Conservation (phyloP, 2,797 vertebrate genomes). For the Falco berigora region DNA sequence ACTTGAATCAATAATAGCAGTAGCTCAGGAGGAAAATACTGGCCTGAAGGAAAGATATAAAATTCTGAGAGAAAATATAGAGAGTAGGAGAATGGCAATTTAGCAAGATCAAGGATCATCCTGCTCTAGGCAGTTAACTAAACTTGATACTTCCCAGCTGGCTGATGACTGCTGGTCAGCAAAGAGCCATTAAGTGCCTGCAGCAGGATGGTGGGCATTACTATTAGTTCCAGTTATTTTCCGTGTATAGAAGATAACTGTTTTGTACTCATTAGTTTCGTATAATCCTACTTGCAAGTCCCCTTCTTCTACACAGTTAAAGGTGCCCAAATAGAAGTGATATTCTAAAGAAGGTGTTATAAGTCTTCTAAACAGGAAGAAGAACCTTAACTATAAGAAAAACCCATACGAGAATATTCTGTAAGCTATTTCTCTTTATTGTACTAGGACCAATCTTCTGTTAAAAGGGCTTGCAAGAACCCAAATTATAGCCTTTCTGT, state of each 20-base stretch:
- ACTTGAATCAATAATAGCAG: not conserved
- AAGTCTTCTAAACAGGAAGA: not conserved
- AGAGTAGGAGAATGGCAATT: not conserved
- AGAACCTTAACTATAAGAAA: not conserved
- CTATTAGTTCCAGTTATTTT: not conserved
- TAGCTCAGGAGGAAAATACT: not conserved
- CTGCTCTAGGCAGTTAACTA: not conserved
- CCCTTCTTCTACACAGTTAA: not conserved
- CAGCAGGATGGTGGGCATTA: not conserved
- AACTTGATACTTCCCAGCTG: not conserved
- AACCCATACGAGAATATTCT: not conserved
- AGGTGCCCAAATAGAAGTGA: not conserved
- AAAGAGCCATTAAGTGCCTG: not conserved
- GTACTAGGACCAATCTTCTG: not conserved
- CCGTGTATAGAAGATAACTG: not conserved
- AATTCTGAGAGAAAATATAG: not conserved
- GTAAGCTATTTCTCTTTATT: not conserved
- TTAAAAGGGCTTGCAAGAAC: not conserved
- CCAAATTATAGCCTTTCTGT: not conserved
- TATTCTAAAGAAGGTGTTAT: not conserved
- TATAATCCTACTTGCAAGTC: not conserved
- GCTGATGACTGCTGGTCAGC: not conserved
- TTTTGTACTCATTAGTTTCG: not conserved
- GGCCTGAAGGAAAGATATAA: not conserved
- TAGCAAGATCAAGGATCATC: not conserved